Evolutionary conservation across 2,797 vertebrate genomes (phyloP), one percentile per base, ranked within the genome.

Genomic region (Avahi laniger): DNA sequence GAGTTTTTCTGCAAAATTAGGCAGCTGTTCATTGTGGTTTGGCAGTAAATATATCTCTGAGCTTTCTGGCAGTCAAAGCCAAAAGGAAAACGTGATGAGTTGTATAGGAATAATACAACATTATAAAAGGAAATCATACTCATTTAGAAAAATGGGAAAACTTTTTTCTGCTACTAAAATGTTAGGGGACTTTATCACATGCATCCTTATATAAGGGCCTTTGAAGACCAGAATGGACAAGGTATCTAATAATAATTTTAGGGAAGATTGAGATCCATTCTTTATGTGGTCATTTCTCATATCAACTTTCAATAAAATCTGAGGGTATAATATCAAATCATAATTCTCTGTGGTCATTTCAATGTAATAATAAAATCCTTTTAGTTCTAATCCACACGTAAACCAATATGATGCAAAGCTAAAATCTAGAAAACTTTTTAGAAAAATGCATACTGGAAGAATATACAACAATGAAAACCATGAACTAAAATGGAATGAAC

Each of bases 1-100:
- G 57, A 83, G 72, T 67, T 82, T 92, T 96, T 95, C 87, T 95
- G 69, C 72, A 95, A 91, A 96, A 96, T 94, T 70, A 95, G 87
- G n/a, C 73, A 93, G 92, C 94, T 95, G 85, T 95, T 93, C 3
- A 7, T 93, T 89, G 57, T 80, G 35, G 35, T 86, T 97, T 97
- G 95, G 81, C 92, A 93, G 57, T 95, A 75, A 86, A 78, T 54
- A 63, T 15, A 43, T 24, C 50, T 89, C 48, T 94, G 73, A 89
- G 88, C 85, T 93, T 95, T 97, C 79, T 73, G 63, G 81, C 72
- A 80, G 69, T 41, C 91, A 97, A 89, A 93, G 94, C 63, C 85
- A 91, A 96, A 93, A 97, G 78, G 85, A 85, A 89, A 95, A 67
- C 48, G 30, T 50, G 79, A 72, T 87, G 65, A 91, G 7, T 89